Percentiles rank a stretch among this genome's conserved stretches.
Evolutionary conservation across 2,888 invertebrate genomes (phyloP).

Genomic region (Gerris lacustris): DNA sequence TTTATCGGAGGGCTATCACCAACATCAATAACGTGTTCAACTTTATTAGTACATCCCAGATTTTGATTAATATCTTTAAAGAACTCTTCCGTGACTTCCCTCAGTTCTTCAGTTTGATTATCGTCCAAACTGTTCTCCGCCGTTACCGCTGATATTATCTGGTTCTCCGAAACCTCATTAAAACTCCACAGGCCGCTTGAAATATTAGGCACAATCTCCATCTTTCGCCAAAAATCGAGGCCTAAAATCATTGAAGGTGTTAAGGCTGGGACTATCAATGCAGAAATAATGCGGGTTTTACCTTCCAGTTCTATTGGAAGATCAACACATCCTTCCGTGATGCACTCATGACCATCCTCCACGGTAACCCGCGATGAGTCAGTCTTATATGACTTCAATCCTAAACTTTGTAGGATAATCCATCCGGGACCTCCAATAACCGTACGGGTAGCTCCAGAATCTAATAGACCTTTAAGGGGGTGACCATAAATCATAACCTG

Average conservation of each 20-base stretch:
- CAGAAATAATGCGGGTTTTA: not conserved
- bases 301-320: not conserved
- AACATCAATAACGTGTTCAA: not conserved
- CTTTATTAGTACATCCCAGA: not conserved
- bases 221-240: not conserved
- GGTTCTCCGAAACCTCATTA: not conserved
- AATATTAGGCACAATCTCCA: not conserved
- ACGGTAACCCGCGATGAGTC: not conserved
- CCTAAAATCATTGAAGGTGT: not conserved
- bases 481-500: constrained; percentile 6
- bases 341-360: not conserved
- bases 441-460: constrained; percentile 8
- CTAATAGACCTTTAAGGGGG: not conserved
- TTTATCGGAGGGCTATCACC: too few species aligned
- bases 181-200: not conserved
- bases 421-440: too few species aligned
- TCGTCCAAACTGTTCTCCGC: not conserved
- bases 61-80: not conserved
- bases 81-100: not conserved
- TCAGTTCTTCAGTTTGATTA: not conserved
- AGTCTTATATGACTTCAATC: too few species aligned
- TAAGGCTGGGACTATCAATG: not conserved
- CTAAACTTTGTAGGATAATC: too few species aligned
- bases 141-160: not conserved
- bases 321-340: not conserved